These are phyloP conservation scores for Bolinopsis microptera DNA, from an alignment of 37 sponge, comb jelly and placozoan genomes.

Conservation along the genomic window DNA sequence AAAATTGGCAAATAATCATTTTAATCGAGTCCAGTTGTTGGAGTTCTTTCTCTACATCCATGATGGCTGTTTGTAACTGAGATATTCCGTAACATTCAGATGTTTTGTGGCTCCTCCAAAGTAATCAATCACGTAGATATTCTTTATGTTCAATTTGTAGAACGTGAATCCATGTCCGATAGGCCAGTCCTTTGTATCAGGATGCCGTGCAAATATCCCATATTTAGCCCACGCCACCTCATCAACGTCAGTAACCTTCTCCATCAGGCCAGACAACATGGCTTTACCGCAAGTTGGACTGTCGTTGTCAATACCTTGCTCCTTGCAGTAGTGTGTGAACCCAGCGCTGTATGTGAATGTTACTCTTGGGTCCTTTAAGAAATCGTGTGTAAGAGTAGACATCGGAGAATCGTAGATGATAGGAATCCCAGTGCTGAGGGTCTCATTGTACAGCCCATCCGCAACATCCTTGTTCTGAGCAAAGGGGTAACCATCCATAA, in stretches of 20 bases:
- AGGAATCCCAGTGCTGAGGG: not conserved
- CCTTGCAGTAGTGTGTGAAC: constrained; percentile 20
- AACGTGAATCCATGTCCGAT: not conserved
- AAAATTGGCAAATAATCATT: too few relatives aligned
- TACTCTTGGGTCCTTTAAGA: not conserved
- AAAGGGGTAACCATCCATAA: not conserved
- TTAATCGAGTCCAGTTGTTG: too few relatives aligned
- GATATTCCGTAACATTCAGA: constrained; percentile 7
- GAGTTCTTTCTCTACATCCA: not conserved
- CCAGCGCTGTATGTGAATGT: constrained; percentile 10
- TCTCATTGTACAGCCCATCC: constrained; percentile 20
- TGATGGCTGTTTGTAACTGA: not conserved
- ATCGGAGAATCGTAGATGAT: not conserved
- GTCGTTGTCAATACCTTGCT: constrained; percentile 30
- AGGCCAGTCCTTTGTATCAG: not conserved
- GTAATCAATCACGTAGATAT: constrained; percentile 2
- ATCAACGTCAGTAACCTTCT: not conserved
- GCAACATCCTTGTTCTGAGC: constrained; percentile 33
- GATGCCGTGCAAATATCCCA: not conserved
- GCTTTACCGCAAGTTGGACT: constrained; percentile 20
- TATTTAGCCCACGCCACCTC: not conserved
- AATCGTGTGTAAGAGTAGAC: constrained; percentile 6
- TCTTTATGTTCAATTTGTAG: constrained; percentile 5
- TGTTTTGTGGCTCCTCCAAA: constrained; percentile 16
- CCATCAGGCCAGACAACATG: constrained; percentile 5